Conservation (phyloP, 2,113 vertebrate species). For the Chionodraco myersi region DNA sequence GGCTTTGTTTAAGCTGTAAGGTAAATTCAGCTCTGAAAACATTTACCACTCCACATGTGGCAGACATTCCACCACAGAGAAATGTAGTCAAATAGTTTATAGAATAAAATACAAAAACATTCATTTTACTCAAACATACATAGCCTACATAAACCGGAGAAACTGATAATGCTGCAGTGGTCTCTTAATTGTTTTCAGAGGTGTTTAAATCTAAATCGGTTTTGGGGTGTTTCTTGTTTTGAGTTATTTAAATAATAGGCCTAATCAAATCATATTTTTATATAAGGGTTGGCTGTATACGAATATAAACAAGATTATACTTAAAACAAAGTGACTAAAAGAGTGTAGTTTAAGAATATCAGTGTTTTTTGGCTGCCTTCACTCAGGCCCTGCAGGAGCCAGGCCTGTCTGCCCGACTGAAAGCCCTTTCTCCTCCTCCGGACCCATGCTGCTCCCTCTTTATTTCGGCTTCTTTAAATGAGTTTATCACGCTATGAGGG, state of each 20-base stretch:
- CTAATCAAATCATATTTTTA: not conserved
- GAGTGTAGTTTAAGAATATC: slow-evolving; percentile 21
- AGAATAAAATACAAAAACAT: too few species aligned
- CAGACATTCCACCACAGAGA: too few species aligned
- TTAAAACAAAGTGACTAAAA: not conserved
- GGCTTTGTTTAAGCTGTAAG: too few species aligned
- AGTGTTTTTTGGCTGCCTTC: slow-evolving; percentile 30
- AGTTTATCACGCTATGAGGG: slow-evolving; percentile 88
- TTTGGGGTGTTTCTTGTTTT: not conserved
- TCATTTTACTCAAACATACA: too few species aligned
- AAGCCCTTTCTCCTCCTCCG: slow-evolving; percentile 80
- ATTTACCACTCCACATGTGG: too few species aligned
- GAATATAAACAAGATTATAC: not conserved
- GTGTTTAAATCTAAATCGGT: not conserved
- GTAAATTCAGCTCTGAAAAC: too few species aligned
- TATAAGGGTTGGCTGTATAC: not conserved
- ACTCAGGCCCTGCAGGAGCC: slow-evolving; percentile 73
- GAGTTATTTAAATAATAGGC: not conserved
- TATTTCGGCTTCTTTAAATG: slow-evolving; percentile 86
- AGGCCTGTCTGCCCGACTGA: slow-evolving; percentile 83
- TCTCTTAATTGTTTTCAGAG: too few species aligned
- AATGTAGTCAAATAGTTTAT: too few species aligned
- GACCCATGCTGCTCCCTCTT: slow-evolving; percentile 86
- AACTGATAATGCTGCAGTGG: too few species aligned
- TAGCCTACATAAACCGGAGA: too few species aligned